These are phyloP conservation scores for Petrolisthes manimaculis DNA, from an alignment of 2,888 invertebrate species.

Conservation along the genomic window DNA sequence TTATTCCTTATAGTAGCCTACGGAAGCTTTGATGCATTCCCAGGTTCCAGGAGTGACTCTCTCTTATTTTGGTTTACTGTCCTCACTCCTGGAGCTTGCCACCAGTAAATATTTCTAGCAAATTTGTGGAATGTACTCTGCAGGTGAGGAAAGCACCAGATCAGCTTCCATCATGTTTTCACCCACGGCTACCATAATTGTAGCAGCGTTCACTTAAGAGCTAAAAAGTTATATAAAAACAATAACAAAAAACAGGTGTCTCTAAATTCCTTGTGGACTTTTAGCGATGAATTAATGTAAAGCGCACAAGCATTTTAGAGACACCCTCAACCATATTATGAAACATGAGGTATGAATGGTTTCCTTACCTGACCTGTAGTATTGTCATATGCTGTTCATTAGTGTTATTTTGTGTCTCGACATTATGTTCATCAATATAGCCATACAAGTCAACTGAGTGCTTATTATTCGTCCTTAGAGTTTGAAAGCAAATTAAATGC, in stretches of 20 bases:
- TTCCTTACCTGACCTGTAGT: constrained; percentile 46
- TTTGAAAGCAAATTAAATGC: neutral
- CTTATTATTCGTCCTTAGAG: constrained; percentile 16
- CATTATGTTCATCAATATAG: constrained; percentile 60
- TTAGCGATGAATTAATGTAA: too few species aligned
- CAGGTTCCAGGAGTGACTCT: constrained; percentile 24
- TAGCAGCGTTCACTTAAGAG: neutral
- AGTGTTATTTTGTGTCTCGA: constrained; percentile 61
- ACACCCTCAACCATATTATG: neutral
- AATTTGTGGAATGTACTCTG: constrained; percentile 40
- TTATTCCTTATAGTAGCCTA: constrained; percentile 46
- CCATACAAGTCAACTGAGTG: constrained; percentile 39
- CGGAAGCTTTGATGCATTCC: constrained; percentile 44
- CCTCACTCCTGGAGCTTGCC: constrained; percentile 39
- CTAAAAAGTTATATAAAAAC: neutral
- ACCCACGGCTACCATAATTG: neutral
- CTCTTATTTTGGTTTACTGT: constrained; percentile 8
- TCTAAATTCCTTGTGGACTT: too few species aligned
- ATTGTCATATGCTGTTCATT: constrained; percentile 57
- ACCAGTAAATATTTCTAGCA: constrained; percentile 45
- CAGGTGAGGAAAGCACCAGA: constrained; percentile 34
- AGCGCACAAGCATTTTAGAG: too few species aligned
- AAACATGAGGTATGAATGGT: constrained; percentile 34
- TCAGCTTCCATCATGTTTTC: neutral
- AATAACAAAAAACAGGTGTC: too few species aligned